Evolutionary conservation across 2,797 vertebrate species (phyloP).

Genomic region (Girardinus metallicus): DNA sequence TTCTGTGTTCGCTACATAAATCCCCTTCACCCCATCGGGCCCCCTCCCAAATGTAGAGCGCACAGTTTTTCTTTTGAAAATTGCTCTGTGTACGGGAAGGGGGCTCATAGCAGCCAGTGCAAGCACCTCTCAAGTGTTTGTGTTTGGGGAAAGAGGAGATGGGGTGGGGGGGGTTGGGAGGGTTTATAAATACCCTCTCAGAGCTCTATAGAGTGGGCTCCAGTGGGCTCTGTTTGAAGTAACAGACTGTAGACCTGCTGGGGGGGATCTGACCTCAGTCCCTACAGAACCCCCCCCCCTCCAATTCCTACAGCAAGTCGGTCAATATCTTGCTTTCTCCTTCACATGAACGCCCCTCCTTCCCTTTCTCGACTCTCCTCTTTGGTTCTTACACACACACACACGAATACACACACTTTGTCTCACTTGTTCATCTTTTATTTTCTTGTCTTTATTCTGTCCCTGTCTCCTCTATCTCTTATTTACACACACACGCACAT

Average conservation of each 20-base stretch:
- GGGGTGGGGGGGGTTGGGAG: conserved; percentile 23
- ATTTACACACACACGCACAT: conserved; percentile 39
- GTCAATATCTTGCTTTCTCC: conserved; percentile 82
- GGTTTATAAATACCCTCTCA: conserved; percentile 84
- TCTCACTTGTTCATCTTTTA: conserved; percentile 56
- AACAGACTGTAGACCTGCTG: conserved; percentile 84
- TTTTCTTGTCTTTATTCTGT: conserved; percentile 62
- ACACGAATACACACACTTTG: conserved; percentile 49
- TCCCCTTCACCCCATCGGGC: conserved; percentile 34
- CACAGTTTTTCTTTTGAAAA: conserved; percentile 76
- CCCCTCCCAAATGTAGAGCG: conserved; percentile 51
- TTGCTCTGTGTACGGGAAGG: conserved; percentile 64
- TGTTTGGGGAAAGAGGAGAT: conserved; percentile 55
- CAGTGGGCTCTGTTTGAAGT: conserved; percentile 84
- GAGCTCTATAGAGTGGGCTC: conserved; percentile 80
- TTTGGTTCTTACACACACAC: conserved; percentile 44
- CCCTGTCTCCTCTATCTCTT: conserved; percentile 53
- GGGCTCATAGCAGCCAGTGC: conserved; percentile 63
- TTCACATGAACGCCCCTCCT: conserved; percentile 61
- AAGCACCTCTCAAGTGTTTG: conserved; percentile 70
- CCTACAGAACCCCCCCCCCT: conserved; percentile 68
- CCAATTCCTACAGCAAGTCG: conserved; percentile 81
- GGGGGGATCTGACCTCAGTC: conserved; percentile 82
- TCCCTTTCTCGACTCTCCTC: conserved; percentile 54
- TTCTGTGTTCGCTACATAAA: conserved; percentile 62